Percentiles rank a stretch among this genome's conserved stretches.
phyloP scores from a whole-genome alignment of 2,888 invertebrate species.

The Sphaeridia pumilis region DNA sequence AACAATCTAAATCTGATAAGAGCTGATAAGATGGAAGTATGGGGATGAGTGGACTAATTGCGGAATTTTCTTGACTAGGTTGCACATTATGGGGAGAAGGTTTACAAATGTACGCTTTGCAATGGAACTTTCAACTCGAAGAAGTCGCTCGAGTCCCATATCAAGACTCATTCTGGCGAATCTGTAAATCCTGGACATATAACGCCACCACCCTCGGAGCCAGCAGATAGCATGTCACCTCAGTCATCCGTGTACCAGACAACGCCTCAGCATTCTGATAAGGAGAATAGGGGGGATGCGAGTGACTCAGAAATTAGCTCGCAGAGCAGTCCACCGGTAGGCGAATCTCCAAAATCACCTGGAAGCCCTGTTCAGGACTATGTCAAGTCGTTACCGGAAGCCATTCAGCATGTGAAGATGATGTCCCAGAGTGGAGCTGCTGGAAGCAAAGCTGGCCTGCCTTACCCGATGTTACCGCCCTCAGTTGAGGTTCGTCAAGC shows the following conservation, averaged over 20 bases:
- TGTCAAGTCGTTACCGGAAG: constrained; percentile 12
- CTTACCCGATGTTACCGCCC: constrained; percentile 36
- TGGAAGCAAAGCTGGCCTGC: constrained; percentile 15
- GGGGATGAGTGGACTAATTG: not conserved
- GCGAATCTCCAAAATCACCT: constrained; percentile 26
- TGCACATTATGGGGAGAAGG: constrained; percentile 81
- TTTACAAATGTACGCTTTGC: constrained; percentile 84
- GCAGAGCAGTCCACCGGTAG: constrained; percentile 38
- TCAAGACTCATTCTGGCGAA: constrained; percentile 59
- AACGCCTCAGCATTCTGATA: constrained; percentile 37
- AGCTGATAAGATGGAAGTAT: not conserved
- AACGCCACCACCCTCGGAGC: constrained; percentile 32
- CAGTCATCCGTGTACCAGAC: constrained; percentile 27
- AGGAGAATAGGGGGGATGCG: constrained; percentile 44
- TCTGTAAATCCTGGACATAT: constrained; percentile 16
- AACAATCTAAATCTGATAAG: not conserved
- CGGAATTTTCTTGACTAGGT: constrained; percentile 46
- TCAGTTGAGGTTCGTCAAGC: constrained; percentile 35
- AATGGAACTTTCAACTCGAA: constrained; percentile 82
- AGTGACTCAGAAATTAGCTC: constrained; percentile 39
- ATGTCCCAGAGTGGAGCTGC: constrained; percentile 1
- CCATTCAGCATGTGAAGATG: not conserved
- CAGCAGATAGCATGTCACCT: constrained; percentile 37
- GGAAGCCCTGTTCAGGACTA: constrained; percentile 26
- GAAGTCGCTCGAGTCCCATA: constrained; percentile 81